Base-by-base conservation (phyloP, 1,140 invertebrate species). In the Meteorus sp. region DNA sequence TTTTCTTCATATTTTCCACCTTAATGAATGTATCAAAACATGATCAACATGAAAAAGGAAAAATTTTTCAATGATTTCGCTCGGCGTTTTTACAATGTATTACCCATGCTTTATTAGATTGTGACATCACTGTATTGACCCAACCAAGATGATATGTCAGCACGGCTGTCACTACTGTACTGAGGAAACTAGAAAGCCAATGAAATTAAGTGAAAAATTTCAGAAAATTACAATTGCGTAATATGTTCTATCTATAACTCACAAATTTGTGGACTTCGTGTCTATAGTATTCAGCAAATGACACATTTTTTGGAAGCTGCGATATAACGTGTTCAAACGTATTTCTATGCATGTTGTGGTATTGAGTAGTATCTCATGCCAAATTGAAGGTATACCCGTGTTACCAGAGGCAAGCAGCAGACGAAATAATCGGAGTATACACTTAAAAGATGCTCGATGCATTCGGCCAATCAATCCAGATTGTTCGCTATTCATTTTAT, bases 111-210 rank as follows among this genome's bases (percentile, higher is more conserved):
- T 65, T 63, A 62, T 75, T 71, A 3, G 57, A 61, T 19, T 69
- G 53, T 22, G 78, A 72, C 51, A 77, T 60, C 9, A 93, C 87
- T 0, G 91, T 93, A 19, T 89, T 85, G 45, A 95, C 91, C 94
- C 93, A 95, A 1, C 92, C 91, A 15, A 95, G 82, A 76, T 96
- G 94, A 79, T 95, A 86, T 0, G 92, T 95, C 41, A 95, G 77
- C 20, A 95, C 88, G 55, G 91, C 91, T 3, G 92, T 95, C 19
- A 95, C 73, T 50, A 95, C 81, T 11, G 91, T 94, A 72, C 92
- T 95, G 53, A 95, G 83, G 79, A 96, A 96, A 81, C 93, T 96
- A 82, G 55, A 85, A 85, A 17, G 20, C 39, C 8, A 47, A 35
- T 27, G 25, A 23, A 39, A 39, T 19, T 17, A 23, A 20, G 56